Conservation (phyloP, 2,113 vertebrate genomes). For the Turdus rufiventris region DNA sequence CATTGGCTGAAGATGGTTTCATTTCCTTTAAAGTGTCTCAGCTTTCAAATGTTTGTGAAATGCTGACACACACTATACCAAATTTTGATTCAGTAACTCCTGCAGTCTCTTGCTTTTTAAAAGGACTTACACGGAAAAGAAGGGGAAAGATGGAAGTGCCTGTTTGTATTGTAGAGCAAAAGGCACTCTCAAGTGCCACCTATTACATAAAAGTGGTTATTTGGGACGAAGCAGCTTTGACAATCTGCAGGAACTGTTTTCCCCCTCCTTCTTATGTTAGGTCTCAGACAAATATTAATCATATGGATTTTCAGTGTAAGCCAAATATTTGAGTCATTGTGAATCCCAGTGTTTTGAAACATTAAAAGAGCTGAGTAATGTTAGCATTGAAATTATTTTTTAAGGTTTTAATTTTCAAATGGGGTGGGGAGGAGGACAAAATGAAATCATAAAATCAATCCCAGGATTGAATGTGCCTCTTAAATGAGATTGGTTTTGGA, state of each 20-base stretch:
- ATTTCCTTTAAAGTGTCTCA: background rate
- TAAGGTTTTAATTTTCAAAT: background rate
- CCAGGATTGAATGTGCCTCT: background rate
- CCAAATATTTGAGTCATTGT: conserved; percentile 35
- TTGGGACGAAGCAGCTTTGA: background rate
- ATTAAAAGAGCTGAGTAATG: conserved; percentile 26
- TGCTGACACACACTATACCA: background rate
- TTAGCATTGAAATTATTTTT: background rate
- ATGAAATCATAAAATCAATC: background rate
- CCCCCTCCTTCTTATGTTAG: background rate
- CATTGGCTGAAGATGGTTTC: background rate
- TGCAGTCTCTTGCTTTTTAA: background rate
- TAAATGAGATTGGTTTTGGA: background rate
- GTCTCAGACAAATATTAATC: conserved; percentile 27
- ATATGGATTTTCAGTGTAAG: background rate
- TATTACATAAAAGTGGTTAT: background rate
- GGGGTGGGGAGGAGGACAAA: background rate
- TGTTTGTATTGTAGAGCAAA: background rate
- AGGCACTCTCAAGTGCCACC: background rate
- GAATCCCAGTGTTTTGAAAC: conserved; percentile 19
- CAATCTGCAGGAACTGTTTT: background rate
- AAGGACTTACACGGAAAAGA: background rate
- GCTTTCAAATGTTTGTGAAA: background rate
- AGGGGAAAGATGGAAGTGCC: background rate
- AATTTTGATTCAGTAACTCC: background rate